phyloP scores from a whole-genome alignment of 1,140 invertebrate genomes.

The Probaryconus sp. region DNA sequence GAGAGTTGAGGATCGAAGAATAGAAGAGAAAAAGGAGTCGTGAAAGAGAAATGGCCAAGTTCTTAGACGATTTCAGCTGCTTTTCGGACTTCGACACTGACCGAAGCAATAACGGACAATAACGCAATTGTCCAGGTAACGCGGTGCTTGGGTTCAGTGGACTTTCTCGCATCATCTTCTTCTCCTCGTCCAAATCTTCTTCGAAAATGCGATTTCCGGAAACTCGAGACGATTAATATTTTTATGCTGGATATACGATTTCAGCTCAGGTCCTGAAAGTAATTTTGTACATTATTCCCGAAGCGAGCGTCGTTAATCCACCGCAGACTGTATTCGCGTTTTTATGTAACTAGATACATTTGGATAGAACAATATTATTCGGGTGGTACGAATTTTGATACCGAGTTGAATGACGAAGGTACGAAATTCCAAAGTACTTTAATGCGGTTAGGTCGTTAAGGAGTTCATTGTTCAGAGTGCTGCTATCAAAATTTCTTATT shows the following conservation, averaged over 20 bases:
- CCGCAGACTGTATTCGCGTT: constrained; percentile 30
- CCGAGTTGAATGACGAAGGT: too few relatives aligned
- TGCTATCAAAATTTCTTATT: too few relatives aligned
- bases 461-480: too few relatives aligned
- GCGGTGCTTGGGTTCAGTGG: constrained; percentile 20
- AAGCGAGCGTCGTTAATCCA: constrained; percentile 37
- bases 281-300: constrained; percentile 15
- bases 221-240: constrained; percentile 49
- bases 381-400: constrained; percentile 3
- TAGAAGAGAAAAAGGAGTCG: constrained; percentile 22
- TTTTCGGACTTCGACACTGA: constrained; percentile 4
- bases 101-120: neutral
- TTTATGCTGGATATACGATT: constrained; percentile 34
- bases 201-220: constrained; percentile 55
- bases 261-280: too few relatives aligned
- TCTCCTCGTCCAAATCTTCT: constrained; percentile 15
- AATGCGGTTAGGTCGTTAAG: too few relatives aligned
- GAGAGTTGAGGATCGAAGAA: neutral
- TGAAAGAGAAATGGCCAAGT: neutral
- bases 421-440: too few relatives aligned
- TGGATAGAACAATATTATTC: constrained; percentile 12
- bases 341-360: constrained; percentile 47
- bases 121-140: constrained; percentile 20
- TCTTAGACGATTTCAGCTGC: neutral
- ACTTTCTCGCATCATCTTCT: constrained; percentile 28